Percentiles rank a stretch among this genome's conserved stretches.
Evolutionary conservation across 2,797 vertebrate species (phyloP).

Genomic region (Smutsia gigantea): DNA sequence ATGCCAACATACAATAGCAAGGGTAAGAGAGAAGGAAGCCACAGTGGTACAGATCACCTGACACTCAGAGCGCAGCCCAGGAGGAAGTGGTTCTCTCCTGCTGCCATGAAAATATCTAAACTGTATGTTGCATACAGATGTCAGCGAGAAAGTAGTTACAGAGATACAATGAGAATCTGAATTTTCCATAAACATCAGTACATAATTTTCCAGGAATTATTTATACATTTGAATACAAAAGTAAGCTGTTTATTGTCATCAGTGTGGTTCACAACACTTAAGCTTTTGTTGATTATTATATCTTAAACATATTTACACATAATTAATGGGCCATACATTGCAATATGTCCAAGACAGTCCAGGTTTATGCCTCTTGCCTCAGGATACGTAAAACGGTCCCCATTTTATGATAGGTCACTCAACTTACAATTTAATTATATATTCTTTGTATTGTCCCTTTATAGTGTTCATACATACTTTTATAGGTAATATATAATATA

Average conservation of each 20-base stretch:
- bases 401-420: background rate
- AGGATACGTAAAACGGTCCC: background rate
- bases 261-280: background rate
- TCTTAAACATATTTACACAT: background rate
- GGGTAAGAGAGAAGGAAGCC: background rate
- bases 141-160: background rate
- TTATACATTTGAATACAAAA: background rate
- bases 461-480: background rate
- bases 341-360: background rate
- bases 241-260: background rate
- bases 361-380: background rate
- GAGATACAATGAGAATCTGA: background rate
- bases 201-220: background rate
- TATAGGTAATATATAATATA: background rate
- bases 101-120: background rate
- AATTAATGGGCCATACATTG: background rate
- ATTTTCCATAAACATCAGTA: background rate
- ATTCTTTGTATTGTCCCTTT: background rate
- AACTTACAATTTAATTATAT: background rate
- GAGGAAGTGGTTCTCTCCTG: background rate
- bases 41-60: fast-evolving
- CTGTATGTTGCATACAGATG: background rate
- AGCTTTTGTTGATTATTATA: background rate
- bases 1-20: background rate
- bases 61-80: background rate